Evolutionary conservation across 2,888 invertebrate species (phyloP).

Genomic region (Euplagia quadripunctaria): DNA sequence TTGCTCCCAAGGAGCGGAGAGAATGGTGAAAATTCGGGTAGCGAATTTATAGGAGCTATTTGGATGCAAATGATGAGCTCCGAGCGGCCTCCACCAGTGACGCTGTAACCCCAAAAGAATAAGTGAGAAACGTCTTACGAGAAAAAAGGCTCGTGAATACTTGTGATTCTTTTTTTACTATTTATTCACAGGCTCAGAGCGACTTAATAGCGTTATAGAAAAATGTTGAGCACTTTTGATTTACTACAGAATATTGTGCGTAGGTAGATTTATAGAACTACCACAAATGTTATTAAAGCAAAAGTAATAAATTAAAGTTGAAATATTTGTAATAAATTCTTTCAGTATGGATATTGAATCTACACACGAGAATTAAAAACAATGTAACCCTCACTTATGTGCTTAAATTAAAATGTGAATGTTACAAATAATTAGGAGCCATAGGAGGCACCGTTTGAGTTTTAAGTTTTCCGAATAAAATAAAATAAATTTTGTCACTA

Average conservation of each 20-base stretch:
- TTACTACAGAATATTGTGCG: constrained; percentile 34
- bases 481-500: too few relatives aligned
- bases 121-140: constrained; percentile 83
- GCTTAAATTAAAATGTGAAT: too few relatives aligned
- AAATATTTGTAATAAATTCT: too few relatives aligned
- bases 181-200: constrained; percentile 72
- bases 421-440: too few relatives aligned
- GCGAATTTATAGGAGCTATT: constrained; percentile 87
- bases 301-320: too few relatives aligned
- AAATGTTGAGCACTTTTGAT: constrained; percentile 54
- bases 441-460: too few relatives aligned
- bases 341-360: too few relatives aligned
- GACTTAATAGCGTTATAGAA: constrained; percentile 63
- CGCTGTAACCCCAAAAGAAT: constrained; percentile 82
- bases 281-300: too few relatives aligned
- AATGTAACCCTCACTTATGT: too few relatives aligned
- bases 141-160: constrained; percentile 74
- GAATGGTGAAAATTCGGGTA: constrained; percentile 85
- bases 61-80: constrained; percentile 87
- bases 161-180: constrained; percentile 71
- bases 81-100: constrained; percentile 73
- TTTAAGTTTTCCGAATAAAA: too few relatives aligned
- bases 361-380: too few relatives aligned
- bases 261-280: neutral
- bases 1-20: constrained; percentile 83